A percentile compares a stretch with the other conserved stretches of the same genome.
Evolutionary conservation across 2,113 vertebrate species (phyloP).

Genomic region (Protomyctophum bolini): DNA sequence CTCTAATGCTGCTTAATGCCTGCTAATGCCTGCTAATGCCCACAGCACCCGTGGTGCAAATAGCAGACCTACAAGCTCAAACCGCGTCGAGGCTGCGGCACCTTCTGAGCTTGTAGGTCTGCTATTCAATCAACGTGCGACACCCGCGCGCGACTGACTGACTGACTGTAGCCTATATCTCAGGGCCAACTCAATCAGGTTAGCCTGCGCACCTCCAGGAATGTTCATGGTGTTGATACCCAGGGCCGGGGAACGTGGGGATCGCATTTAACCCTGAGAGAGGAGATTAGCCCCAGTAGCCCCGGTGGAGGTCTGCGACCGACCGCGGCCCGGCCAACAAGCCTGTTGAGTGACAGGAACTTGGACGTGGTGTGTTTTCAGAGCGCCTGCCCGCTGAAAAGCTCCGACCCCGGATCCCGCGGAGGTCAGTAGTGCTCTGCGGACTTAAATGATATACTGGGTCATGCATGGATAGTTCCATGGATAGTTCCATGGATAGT

Average conservation of each 20-base stretch:
- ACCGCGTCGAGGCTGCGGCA: too few relatives aligned
- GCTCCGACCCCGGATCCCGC: neutral
- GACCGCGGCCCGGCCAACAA: neutral
- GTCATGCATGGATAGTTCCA: too few relatives aligned
- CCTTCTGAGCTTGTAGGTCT: too few relatives aligned
- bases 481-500: too few relatives aligned
- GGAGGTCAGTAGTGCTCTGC: neutral
- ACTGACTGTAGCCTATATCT: neutral
- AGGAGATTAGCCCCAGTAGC: neutral
- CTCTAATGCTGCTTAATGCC: conserved; percentile 35
- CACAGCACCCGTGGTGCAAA: too few relatives aligned
- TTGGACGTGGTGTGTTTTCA: neutral
- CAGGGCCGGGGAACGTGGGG: neutral
- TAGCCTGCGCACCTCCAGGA: conserved; percentile 16
- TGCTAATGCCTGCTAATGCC: conserved; percentile 41
- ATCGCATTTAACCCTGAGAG: conserved; percentile 1
- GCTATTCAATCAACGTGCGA: too few relatives aligned
- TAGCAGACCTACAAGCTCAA: too few relatives aligned
- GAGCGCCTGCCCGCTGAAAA: neutral
- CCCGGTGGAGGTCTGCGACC: too few relatives aligned
- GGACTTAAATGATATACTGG: too few relatives aligned
- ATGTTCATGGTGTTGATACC: conserved; percentile 16
- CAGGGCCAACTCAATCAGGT: conserved; percentile 9
- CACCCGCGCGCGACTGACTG: neutral
- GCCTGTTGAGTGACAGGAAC: conserved; percentile 5